Conservation (phyloP, 2,888 invertebrate species). For the Aproaerema taeniolella region DNA sequence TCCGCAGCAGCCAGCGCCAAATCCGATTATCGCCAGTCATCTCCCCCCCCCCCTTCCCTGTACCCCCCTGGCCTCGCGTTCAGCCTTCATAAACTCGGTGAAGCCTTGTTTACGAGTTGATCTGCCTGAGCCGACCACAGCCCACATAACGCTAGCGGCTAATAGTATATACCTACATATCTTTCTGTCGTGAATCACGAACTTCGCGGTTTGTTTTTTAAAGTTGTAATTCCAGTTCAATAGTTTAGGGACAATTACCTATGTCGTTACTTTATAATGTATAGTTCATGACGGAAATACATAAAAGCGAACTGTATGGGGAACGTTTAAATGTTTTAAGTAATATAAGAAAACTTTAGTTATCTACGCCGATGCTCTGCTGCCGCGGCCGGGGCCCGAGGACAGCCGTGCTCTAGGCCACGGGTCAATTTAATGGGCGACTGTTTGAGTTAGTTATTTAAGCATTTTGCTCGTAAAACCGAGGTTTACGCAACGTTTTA, state of each 20-base stretch:
- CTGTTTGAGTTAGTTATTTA: slow-evolving; percentile 12
- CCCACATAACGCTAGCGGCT: not conserved
- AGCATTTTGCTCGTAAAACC: slow-evolving; percentile 11
- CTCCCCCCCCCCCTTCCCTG: slow-evolving; percentile 1
- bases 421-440: slow-evolving; percentile 5
- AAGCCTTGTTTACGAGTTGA: slow-evolving; percentile 18
- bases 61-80: not conserved
- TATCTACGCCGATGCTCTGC: too few relatives aligned
- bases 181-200: too few relatives aligned
- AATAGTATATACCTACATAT: not conserved
- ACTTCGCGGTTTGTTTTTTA: too few relatives aligned
- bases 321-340: too few relatives aligned
- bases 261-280: too few relatives aligned
- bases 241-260: too few relatives aligned
- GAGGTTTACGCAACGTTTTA: slow-evolving; percentile 14
- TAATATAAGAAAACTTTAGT: too few relatives aligned
- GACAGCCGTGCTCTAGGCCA: not conserved
- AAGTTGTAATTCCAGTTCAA: too few relatives aligned
- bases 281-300: too few relatives aligned
- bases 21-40: slow-evolving; percentile 13
- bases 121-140: slow-evolving; percentile 2
- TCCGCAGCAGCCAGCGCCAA: not conserved
- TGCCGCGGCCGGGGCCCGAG: too few relatives aligned
- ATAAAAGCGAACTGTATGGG: too few relatives aligned
- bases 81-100: slow-evolving; percentile 14